Base-by-base conservation (phyloP, 2,113 vertebrate genomes). In the Platichthys flesus region DNA sequence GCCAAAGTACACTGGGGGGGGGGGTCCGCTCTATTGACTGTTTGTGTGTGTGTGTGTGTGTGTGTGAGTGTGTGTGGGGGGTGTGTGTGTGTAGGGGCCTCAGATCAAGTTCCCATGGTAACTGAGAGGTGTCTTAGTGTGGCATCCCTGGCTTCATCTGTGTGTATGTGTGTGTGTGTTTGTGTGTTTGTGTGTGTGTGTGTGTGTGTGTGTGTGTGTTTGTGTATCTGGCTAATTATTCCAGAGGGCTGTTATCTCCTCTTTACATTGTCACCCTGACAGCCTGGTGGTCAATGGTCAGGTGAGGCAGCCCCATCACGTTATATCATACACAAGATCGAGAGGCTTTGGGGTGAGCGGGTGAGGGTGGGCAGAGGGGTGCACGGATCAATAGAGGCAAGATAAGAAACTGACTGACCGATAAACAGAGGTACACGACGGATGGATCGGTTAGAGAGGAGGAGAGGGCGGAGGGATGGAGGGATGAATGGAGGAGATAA, bases 251-350 rank as follows among this genome's bases (percentile, higher is more conserved):
- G 85, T 89, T 87, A 90, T 91, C 87, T 88, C 66, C 64, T 69
- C 55, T 70, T 86, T 89, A 83, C 78, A 86, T 82, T 89, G 85
- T 82, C 74, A 68, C 90, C 76, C 65, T 78, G 83, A 74, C 88
- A 83, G 88, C 78, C 31, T 72, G 68, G 31, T 89, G 86, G 79
- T 71, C 67, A 66, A 28, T 74, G 78, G 82, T 90, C 85, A 83
- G 85, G 82, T 83, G 73, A 87, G 64, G 64, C 49, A 18, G 55
- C 76, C 64, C 31, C 67, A 77, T 74, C 70, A 66, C 55, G 74
- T 71, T 82, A 71, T 69, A 71, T 79, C 82, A 75, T 61, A 26
- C 61, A 81, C 60, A 80, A 40, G 35, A 60, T 26, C 31, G 45
- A 67, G 56, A 63, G 35, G 35, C 5, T 16, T 37, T 35, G 35